phyloP scores from a whole-genome alignment of 2,888 invertebrate genomes.

The Pyrrhia umbra region DNA sequence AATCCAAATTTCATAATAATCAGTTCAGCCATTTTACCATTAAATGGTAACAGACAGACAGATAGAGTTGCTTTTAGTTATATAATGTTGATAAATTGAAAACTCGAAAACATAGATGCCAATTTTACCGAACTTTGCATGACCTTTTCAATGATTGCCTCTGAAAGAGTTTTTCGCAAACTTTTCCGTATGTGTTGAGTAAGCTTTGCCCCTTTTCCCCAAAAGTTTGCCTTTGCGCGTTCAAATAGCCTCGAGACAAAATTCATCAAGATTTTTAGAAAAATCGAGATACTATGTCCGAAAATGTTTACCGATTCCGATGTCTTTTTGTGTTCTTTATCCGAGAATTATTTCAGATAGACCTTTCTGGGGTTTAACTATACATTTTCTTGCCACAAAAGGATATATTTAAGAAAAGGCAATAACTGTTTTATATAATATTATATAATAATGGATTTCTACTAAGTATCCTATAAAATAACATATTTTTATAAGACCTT shows the following conservation, averaged over 20 bases:
- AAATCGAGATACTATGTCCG: conserved; percentile 12
- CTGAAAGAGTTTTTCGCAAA: conserved; percentile 46
- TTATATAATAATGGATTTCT: no score
- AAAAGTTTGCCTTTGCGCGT: conserved; percentile 28
- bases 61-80: background rate
- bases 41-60: background rate
- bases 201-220: conserved; percentile 33
- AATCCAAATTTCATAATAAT: no score
- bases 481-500: no score
- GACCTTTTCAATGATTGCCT: conserved; percentile 38
- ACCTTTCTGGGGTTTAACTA: background rate
- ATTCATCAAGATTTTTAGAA: conserved; percentile 42
- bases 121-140: conserved; percentile 18
- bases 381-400: conserved; percentile 10
- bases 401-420: no score
- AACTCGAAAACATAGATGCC: conserved; percentile 25
- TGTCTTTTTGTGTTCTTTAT: conserved; percentile 19
- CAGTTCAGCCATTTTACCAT: no score
- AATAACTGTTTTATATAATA: no score
- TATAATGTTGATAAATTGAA: background rate
- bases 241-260: conserved; percentile 34
- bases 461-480: no score
- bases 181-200: conserved; percentile 42
- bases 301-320: conserved; percentile 21
- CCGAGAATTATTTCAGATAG: conserved; percentile 18